Conservation (phyloP, 2,888 invertebrate genomes). For the Operophtera brumata region DNA sequence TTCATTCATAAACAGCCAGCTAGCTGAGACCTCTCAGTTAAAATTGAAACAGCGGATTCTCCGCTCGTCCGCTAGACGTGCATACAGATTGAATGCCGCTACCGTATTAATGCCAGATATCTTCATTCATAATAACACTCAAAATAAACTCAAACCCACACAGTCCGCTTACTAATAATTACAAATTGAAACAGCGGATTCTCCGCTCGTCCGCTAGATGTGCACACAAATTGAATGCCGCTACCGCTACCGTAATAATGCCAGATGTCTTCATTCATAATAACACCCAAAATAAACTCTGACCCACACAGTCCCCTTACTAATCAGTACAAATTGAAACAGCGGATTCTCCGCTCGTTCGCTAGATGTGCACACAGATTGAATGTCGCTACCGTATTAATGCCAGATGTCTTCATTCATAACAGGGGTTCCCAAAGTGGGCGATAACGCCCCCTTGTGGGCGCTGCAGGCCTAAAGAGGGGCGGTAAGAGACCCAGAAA, state of each 20-base stretch:
- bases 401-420: slow-evolving; percentile 16
- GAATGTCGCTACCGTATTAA: slow-evolving; percentile 17
- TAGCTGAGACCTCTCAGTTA: too few relatives aligned
- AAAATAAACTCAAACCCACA: slow-evolving; percentile 22
- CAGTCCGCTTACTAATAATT: too few relatives aligned
- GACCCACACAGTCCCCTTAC: slow-evolving; percentile 16
- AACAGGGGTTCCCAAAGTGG: too few relatives aligned
- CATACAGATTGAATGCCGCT: background rate
- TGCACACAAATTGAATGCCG: background rate
- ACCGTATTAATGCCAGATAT: slow-evolving; percentile 18
- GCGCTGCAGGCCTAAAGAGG: too few relatives aligned
- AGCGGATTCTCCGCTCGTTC: slow-evolving; percentile 1
- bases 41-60: background rate
- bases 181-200: slow-evolving; percentile 4
- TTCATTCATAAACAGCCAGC: too few relatives aligned
- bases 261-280: too few relatives aligned
- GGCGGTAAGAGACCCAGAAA: too few relatives aligned
- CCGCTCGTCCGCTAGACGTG: slow-evolving; percentile 9
- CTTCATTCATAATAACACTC: too few relatives aligned
- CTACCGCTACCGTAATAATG: slow-evolving; percentile 19
- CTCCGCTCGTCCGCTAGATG: slow-evolving; percentile 7
- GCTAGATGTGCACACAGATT: slow-evolving; percentile 1
- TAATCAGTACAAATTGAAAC: slow-evolving; percentile 26
- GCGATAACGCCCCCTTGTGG: too few relatives aligned
- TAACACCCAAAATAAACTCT: slow-evolving; percentile 17